Evolutionary conservation across 2,888 invertebrate species (phyloP), one percentile per base, ranked within the genome.

Genomic region (Leucozona laternaria): DNA sequence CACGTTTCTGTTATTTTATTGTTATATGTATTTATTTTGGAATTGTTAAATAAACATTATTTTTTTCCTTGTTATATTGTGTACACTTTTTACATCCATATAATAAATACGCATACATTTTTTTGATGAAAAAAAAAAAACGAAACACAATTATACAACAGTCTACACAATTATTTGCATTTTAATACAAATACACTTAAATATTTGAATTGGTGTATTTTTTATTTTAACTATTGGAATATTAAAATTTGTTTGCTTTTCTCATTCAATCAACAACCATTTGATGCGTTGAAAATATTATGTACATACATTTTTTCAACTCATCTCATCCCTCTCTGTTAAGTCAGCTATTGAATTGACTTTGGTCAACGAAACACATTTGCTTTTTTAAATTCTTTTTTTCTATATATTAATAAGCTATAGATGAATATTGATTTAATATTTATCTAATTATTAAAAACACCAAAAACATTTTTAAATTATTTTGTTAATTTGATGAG

Each of bases 261-360:
- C 15, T 37, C 37, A 40, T 17, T 73, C 25, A 75, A 64, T 71
- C 31, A 60, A 25, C 53, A 71, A 55, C 55, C 22, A 50, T 34
- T 53, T 34, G 68, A 25, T 11, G 10, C 1, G 17, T 53, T 25
- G 25, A 48, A 34, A 48, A 66, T 43, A 25, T 25, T 25, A 48
- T 11, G 5, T 11, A 57, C 2, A n/a, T 45, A 57, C 13, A 48
- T 66, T 53, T 6, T 53, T n/a, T n/a, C n/a, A n/a, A n/a, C n/a
- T 68, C 11, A 50, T 53, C 37, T 37, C 25, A 66, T 8, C 31
- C 13, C 7, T 4, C 15, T 40, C 4, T 22, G 4, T 50, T 37
- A 22, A 68, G 50, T 76, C 48, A 60, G 43, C 53, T 76, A 62
- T 72, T 17, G 50, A 85, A 80, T 79, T 85, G 84, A 84, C 84